Conservation (phyloP, 2,888 invertebrate species). For the Lobophora halterata region DNA sequence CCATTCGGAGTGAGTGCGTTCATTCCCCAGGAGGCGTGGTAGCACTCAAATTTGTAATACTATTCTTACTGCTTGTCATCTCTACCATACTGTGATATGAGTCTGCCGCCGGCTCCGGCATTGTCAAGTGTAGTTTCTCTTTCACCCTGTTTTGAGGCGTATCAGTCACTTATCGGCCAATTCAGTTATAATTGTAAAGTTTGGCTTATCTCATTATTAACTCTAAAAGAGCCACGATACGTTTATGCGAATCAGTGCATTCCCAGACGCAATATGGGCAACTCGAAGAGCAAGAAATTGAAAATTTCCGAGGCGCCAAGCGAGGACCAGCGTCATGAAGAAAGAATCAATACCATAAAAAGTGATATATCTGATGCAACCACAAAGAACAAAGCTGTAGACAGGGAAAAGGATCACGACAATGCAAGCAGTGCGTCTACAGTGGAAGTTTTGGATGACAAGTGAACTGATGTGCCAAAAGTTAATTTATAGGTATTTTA, state of each 20-base stretch:
- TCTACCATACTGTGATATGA: constrained; percentile 37
- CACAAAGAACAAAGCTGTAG: constrained; percentile 32
- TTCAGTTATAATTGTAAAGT: constrained; percentile 30
- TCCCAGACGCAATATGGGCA: constrained; percentile 61
- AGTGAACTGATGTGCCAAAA: constrained; percentile 42
- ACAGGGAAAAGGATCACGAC: constrained; percentile 55
- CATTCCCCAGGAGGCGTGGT: too few relatives aligned
- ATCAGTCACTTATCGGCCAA: constrained; percentile 40
- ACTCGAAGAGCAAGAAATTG: constrained; percentile 68
- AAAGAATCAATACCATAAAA: constrained; percentile 60
- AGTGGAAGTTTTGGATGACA: constrained; percentile 72
- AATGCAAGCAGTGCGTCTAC: constrained; percentile 74
- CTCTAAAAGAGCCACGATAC: constrained; percentile 20
- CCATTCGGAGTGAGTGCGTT: too few relatives aligned
- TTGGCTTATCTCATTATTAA: constrained; percentile 28
- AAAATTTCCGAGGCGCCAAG: constrained; percentile 57
- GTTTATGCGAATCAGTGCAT: constrained; percentile 35
- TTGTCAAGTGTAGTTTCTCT: constrained; percentile 58
- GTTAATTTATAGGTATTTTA: too few relatives aligned
- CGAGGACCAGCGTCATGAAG: constrained; percentile 42
- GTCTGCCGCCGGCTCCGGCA: constrained; percentile 38
- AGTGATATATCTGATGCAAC: constrained; percentile 49
- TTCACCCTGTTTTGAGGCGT: constrained; percentile 55
- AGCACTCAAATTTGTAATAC: too few relatives aligned
- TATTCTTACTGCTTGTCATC: too few relatives aligned